Percentiles rank a stretch among this genome's conserved stretches.
phyloP scores from a whole-genome alignment of 2,113 vertebrate genomes.

The Saguinus midas region DNA sequence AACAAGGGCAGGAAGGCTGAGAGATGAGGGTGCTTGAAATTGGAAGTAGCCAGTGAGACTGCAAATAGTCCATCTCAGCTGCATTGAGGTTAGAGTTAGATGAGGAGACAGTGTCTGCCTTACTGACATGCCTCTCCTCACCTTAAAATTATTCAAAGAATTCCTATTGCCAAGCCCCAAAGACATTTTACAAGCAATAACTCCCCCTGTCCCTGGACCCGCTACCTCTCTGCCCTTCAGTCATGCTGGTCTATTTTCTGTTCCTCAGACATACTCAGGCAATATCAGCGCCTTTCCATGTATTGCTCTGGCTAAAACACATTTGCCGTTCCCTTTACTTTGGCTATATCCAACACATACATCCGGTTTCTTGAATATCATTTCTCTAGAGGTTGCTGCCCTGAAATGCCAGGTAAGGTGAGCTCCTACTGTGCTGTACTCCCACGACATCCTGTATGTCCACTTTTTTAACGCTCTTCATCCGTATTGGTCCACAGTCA shows the following conservation, averaged over 20 bases:
- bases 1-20: not conserved
- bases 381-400: not conserved
- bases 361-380: too few species aligned
- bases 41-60: not conserved
- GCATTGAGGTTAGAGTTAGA: accelerated
- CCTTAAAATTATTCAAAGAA: not conserved
- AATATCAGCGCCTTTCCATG: accelerated
- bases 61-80: not conserved
- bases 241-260: not conserved
- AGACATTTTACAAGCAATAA: not conserved
- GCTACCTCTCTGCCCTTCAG: not conserved
- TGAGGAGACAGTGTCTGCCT: not conserved
- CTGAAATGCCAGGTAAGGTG: not conserved
- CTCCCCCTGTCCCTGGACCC: accelerated
- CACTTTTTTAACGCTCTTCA: not conserved
- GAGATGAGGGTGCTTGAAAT: not conserved
- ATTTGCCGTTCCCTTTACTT: not conserved
- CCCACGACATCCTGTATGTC: accelerated
- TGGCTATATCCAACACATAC: too few species aligned
- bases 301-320: not conserved
- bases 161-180: not conserved
- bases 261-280: not conserved
- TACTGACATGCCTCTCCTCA: not conserved
- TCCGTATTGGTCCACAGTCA: not conserved
- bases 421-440: not conserved